A percentile compares a stretch with the other conserved stretches of the same genome.
These are phyloP conservation scores for Pseudocheirus occidentalis DNA, from an alignment of 2,797 vertebrate species.

Conservation along the genomic window DNA sequence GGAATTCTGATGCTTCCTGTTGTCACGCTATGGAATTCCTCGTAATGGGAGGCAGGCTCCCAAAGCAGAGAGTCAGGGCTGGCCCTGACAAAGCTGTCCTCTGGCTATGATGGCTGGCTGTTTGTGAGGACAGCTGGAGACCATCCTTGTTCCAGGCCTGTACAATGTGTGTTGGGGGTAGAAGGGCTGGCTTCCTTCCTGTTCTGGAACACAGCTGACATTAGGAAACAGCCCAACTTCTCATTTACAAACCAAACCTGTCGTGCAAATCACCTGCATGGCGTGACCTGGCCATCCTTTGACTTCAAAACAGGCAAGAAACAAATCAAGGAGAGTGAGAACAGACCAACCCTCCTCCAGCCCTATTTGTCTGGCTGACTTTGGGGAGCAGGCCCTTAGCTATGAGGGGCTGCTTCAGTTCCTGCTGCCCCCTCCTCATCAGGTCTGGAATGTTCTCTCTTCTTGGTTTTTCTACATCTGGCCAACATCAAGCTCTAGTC, in stretches of 20 bases:
- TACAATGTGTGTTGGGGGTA: neutral
- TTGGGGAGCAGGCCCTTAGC: neutral
- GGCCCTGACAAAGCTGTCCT: constrained; percentile 38
- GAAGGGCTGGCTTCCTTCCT: constrained; percentile 27
- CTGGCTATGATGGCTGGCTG: constrained; percentile 22
- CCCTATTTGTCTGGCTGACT: neutral
- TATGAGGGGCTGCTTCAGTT: neutral
- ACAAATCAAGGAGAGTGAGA: neutral
- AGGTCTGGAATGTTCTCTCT: neutral
- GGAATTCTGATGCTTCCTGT: constrained; percentile 62
- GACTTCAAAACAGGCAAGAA: constrained; percentile 17
- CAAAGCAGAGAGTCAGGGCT: constrained; percentile 50
- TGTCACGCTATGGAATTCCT: constrained; percentile 60
- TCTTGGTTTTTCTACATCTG: neutral
- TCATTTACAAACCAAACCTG: neutral
- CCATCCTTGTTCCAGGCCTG: constrained; percentile 47
- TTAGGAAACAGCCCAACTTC: neutral
- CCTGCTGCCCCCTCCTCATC: neutral
- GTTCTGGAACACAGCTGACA: neutral
- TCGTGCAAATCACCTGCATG: neutral
- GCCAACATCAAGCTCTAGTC: neutral
- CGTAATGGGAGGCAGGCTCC: constrained; percentile 68
- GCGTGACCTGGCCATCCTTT: neutral
- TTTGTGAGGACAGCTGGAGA: constrained; percentile 59
- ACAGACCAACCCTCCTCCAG: rapidly evolving